Conservation (phyloP, 2,888 invertebrate species). For the Tetragonisca angustula region DNA sequence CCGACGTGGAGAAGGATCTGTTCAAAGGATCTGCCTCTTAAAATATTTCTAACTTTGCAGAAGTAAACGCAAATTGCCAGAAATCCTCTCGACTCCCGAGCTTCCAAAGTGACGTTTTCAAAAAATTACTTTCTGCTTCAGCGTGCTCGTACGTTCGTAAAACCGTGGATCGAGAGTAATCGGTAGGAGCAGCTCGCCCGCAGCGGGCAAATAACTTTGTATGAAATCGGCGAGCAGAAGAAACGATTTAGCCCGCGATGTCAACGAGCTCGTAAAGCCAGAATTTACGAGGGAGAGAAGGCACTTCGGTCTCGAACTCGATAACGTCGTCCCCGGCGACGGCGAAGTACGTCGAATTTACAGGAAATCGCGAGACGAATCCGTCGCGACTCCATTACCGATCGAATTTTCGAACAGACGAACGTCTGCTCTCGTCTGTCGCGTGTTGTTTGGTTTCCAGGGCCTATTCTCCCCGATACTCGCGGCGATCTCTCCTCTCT, state of each 20-base stretch:
- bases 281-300: slow-evolving; percentile 33
- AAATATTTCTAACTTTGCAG: background rate
- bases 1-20: background rate
- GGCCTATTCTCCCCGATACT: slow-evolving; percentile 52
- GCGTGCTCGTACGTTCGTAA: background rate
- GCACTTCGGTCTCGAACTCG: background rate
- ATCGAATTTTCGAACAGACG: slow-evolving; percentile 14
- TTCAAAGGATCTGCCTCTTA: background rate
- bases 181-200: background rate
- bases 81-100: background rate
- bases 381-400: background rate
- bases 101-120: too few species aligned
- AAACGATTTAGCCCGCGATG: slow-evolving; percentile 18
- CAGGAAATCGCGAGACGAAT: slow-evolving; percentile 14
- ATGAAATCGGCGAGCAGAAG: slow-evolving; percentile 8
- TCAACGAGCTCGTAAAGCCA: slow-evolving; percentile 19
- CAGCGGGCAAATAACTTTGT: background rate
- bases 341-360: background rate
- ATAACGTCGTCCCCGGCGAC: slow-evolving; percentile 11
- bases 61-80: background rate
- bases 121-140: background rate
- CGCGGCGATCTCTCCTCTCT: slow-evolving; percentile 40
- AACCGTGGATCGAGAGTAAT: background rate
- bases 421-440: slow-evolving; percentile 62
- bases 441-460: slow-evolving; percentile 71